Conservation (phyloP, 1,140 invertebrate species). For the Diachasmimorpha longicaudata region DNA sequence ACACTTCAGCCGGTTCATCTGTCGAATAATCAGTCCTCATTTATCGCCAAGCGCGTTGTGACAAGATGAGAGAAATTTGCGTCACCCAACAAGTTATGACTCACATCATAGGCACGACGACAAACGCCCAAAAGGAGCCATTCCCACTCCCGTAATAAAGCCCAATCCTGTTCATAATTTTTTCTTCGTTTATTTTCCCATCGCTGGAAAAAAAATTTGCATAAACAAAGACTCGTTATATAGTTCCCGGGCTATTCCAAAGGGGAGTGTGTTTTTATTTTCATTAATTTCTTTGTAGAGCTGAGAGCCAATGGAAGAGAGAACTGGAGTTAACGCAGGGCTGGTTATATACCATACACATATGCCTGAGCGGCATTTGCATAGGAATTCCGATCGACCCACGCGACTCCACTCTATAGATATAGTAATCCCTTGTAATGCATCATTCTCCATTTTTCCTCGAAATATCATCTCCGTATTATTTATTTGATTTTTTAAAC, state of each 20-base stretch:
- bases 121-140: not conserved
- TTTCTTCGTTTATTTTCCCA: not conserved
- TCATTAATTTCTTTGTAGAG: not conserved
- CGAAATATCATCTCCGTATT: not conserved
- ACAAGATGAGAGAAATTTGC: conserved; percentile 1
- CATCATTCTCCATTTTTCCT: not conserved
- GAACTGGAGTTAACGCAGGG: not conserved
- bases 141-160: not conserved
- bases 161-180: conserved; percentile 12
- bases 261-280: not conserved
- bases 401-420: conserved; percentile 7
- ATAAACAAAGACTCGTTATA: conserved; percentile 25
- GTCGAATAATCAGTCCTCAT: not conserved
- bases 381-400: conserved; percentile 18
- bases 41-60: not conserved
- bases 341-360: conserved; percentile 9
- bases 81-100: not conserved
- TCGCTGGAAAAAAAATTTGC: conserved; percentile 4
- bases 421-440: not conserved
- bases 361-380: conserved; percentile 11
- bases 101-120: not conserved
- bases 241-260: not conserved
- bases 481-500: not conserved
- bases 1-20: not conserved
- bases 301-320: not conserved